Base-by-base conservation (phyloP, 2,113 vertebrate species). In the Cairina moschata region DNA sequence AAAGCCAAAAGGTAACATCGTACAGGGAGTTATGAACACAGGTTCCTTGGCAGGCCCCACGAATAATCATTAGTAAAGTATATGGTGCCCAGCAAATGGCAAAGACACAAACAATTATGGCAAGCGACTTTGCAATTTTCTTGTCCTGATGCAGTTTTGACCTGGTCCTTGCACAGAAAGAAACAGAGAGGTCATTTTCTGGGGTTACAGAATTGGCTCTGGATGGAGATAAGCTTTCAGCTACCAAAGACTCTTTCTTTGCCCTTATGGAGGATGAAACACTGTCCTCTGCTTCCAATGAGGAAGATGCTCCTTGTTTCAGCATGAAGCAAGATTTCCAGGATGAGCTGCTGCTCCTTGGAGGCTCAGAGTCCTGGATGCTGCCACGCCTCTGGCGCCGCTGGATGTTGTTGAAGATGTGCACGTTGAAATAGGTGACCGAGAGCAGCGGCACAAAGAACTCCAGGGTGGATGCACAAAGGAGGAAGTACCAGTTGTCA, bases 341-440 rank as follows among this genome's bases (percentile, higher is more conserved):
- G 26, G 85, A 84, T 3, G 21, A 12, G 50, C 34, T 80, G 17
- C 26, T 8, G 2, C 58, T 31, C 4, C 34, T 59, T 18, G 72
- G 22, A 59, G 52, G 6, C 20, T 88, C 72, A 0, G 13, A 52
- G 22, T 54, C 36, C 52, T 38, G 72, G 3, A 4, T 22, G 62
- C 63, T 76, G 11, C 44, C 8, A 0, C 11, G 85, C 29, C 8
- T 40, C 55, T 81, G 86, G 16, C 80, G 65, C 40, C 97, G 98
- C 77, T 98, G 98, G 78, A 99, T 98, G 91, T 97, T 98, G 92
- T 98, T 95, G 97, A 99, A 99, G 96, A 99, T 99, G 94, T 97
- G 97, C 32, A 98, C 31, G 31, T 99, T 99, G 97, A 99, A 99
- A 97, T 98, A 99, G 71, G 97, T 96, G 96, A 99, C 98, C 1